Evolutionary conservation across 2,113 vertebrate genomes (phyloP), one percentile per base, ranked within the genome.

Genomic region (Amblyopsis rosae): DNA sequence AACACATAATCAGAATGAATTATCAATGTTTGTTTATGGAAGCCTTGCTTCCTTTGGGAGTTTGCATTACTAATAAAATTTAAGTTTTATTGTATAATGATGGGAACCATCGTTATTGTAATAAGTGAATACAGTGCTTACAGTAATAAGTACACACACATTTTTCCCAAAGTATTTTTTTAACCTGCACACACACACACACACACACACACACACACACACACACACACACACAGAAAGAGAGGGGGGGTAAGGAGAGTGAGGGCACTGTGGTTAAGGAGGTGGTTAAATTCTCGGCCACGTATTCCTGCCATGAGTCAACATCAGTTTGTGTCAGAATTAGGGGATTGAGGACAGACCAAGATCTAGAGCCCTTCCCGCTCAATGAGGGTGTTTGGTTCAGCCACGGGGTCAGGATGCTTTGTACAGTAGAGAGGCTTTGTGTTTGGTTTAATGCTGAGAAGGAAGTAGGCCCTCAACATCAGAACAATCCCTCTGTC

Each of bases 221-320:
- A 61, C 48, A 50, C 53, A 45, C 60, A 54, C 56, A 45, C 80
- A 53, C 69, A 67, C 41, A 67, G 64, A 67, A 67, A n/a, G 70
- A 76, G 19, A 70, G 12, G 32, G 46, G 10, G 70, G 73, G 69
- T 54, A n/a, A n/a, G n/a, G n/a, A 80, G 76, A 62, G 76, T 11
- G 74, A 67, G 79, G 83, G 77, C 79, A 82, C 62, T 81, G 81
- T 77, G 82, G 86, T 87, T 91, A 90, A 90, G 87, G 85, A 90
- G 91, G 77, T 86, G 89, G 84, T 85, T 88, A 84, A 91, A 89
- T 86, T 84, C 74, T 0, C 59, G 74, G 80, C 72, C 73, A 59
- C 80, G 90, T 89, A 88, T 89, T 91, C 83, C 82, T 80, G 81
- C 83, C 74, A 70, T 90, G 87, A 90, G 84, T 89, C 90, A 92